Conservation (phyloP, 2,797 vertebrate species). For the Sarcophilus harrisii region DNA sequence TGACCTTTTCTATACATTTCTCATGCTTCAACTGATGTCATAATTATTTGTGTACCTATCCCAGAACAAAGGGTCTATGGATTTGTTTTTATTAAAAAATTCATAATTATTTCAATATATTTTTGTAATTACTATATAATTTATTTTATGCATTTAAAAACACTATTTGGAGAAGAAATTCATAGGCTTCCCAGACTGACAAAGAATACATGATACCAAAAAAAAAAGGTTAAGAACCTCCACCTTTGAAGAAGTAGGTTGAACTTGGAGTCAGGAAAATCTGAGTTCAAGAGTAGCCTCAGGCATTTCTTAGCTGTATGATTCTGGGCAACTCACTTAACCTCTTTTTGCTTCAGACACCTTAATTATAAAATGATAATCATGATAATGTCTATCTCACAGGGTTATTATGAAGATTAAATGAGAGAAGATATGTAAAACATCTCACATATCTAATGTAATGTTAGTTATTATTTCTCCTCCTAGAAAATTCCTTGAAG, state of each 20-base stretch:
- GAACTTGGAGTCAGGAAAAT: neutral
- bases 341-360: neutral
- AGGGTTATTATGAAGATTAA: neutral
- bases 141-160: neutral
- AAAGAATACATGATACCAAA: neutral
- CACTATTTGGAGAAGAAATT: neutral
- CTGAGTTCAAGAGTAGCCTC: neutral
- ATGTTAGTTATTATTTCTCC: neutral
- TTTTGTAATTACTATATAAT: neutral
- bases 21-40: neutral
- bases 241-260: neutral
- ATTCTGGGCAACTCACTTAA: neutral
- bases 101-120: neutral
- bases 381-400: neutral
- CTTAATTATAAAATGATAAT: neutral
- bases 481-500: neutral
- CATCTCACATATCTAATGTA: neutral
- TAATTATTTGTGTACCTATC: neutral
- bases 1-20: neutral
- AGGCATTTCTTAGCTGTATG: neutral
- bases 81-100: neutral
- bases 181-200: neutral
- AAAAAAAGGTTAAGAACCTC: neutral
- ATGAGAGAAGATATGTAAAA: neutral
- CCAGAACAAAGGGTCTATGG: neutral